phyloP scores from a whole-genome alignment of 2,113 vertebrate species.

The Conger conger region DNA sequence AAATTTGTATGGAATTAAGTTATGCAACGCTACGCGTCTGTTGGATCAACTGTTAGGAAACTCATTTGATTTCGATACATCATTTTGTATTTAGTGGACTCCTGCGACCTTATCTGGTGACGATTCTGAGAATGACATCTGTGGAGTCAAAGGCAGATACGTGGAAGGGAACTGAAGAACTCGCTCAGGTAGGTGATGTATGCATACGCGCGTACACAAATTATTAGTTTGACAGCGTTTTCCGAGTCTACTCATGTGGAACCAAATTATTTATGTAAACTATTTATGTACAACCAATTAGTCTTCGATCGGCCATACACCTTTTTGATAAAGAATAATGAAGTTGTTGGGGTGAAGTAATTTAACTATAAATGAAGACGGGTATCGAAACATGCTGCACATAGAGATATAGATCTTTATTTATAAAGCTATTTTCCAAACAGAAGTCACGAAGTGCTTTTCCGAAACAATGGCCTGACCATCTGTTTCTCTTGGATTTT shows the following conservation, averaged over 20 bases:
- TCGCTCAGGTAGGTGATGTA: background rate
- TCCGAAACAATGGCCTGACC: no score
- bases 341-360: background rate
- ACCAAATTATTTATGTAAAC: background rate
- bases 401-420: no score
- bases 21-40: no score
- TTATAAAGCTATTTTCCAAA: no score
- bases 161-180: background rate
- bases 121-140: slow-evolving; percentile 1
- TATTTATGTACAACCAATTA: no score
- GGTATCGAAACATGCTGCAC: no score
- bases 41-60: no score
- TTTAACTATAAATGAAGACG: background rate
- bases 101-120: background rate
- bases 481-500: background rate
- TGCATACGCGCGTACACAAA: background rate
- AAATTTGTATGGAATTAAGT: background rate
- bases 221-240: background rate
- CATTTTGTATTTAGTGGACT: background rate
- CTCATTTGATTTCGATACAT: no score
- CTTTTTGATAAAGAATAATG: no score
- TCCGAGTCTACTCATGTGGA: background rate
- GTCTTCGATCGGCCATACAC: no score
- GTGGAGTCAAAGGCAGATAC: background rate
- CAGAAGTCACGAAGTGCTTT: no score